Conservation (phyloP, 2,797 vertebrate species). For the Etheostoma nigrum region DNA sequence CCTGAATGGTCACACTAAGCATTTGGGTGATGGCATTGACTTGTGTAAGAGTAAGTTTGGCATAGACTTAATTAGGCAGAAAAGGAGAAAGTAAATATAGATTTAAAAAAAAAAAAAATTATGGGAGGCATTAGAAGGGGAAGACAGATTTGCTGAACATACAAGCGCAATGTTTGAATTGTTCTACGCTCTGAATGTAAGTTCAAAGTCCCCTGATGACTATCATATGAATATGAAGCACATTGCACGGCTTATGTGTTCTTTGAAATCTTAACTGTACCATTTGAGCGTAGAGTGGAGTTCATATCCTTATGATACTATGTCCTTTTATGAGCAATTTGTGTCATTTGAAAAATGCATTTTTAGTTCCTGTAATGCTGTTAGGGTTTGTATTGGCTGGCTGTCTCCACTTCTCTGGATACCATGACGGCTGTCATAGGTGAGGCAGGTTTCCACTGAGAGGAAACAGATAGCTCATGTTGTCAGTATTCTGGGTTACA, state of each 20-base stretch:
- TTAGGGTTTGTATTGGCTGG: constrained; percentile 41
- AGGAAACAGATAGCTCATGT: constrained; percentile 72
- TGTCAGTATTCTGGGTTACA: constrained; percentile 70
- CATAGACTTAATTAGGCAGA: not conserved
- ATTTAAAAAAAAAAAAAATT: constrained; percentile 7
- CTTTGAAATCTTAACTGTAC: constrained; percentile 57
- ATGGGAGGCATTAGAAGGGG: not conserved
- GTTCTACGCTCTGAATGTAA: not conserved
- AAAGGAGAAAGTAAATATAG: not conserved
- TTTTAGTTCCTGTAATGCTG: constrained; percentile 50
- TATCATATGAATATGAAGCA: constrained; percentile 37
- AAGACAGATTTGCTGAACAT: constrained; percentile 40
- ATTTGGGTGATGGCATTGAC: constrained; percentile 6
- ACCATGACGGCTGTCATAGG: constrained; percentile 44
- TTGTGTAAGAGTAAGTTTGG: constrained; percentile 12
- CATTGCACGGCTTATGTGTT: not conserved
- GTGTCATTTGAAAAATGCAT: constrained; percentile 43
- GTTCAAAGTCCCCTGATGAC: constrained; percentile 36
- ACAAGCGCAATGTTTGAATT: constrained; percentile 42
- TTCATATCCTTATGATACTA: constrained; percentile 18
- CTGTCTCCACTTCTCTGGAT: constrained; percentile 49
- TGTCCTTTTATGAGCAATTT: constrained; percentile 20
- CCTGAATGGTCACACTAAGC: not conserved
- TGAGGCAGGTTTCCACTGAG: constrained; percentile 54
- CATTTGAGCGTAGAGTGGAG: constrained; percentile 16